Conservation (phyloP, 1,140 invertebrate species). For the Megalopta genalis region DNA sequence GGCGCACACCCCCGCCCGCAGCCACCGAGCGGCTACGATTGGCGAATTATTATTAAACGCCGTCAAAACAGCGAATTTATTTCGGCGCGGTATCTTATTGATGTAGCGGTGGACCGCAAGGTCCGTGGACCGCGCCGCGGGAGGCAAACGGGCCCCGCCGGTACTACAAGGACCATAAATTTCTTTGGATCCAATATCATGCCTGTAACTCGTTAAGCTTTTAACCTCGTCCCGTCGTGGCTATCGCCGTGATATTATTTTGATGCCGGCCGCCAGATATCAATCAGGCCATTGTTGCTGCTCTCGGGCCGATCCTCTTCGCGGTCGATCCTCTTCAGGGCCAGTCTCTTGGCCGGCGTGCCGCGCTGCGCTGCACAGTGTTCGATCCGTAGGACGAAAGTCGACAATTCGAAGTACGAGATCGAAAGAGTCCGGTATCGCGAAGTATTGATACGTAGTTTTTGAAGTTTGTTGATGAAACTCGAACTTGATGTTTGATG, state of each 20-base stretch:
- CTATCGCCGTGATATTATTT: slow-evolving; percentile 71
- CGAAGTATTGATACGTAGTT: too few species aligned
- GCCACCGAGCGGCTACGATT: slow-evolving; percentile 53
- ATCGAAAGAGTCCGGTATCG: too few species aligned
- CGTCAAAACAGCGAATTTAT: slow-evolving; percentile 77
- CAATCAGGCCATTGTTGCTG: slow-evolving; percentile 65
- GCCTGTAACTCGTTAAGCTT: slow-evolving; percentile 75
- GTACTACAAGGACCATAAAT: slow-evolving; percentile 75
- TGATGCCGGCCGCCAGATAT: slow-evolving; percentile 70
- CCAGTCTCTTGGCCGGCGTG: too few species aligned
- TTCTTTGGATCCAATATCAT: slow-evolving; percentile 75
- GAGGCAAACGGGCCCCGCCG: slow-evolving; percentile 64
- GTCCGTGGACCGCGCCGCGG: slow-evolving; percentile 71
- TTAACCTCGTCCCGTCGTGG: slow-evolving; percentile 67
- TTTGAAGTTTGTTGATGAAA: too few species aligned
- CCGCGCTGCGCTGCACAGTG: too few species aligned
- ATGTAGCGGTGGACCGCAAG: slow-evolving; percentile 69
- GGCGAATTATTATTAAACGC: slow-evolving; percentile 77
- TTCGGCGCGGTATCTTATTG: slow-evolving; percentile 75
- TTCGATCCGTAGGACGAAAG: too few species aligned
- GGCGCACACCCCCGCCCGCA: not conserved
- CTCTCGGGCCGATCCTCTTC: not conserved
- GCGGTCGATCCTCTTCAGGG: not conserved
- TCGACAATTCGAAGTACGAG: too few species aligned
- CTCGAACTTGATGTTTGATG: too few species aligned